Evolutionary conservation across 2,888 invertebrate species (phyloP), one percentile per base, ranked within the genome.

Genomic region (Phlogophora meticulosa): DNA sequence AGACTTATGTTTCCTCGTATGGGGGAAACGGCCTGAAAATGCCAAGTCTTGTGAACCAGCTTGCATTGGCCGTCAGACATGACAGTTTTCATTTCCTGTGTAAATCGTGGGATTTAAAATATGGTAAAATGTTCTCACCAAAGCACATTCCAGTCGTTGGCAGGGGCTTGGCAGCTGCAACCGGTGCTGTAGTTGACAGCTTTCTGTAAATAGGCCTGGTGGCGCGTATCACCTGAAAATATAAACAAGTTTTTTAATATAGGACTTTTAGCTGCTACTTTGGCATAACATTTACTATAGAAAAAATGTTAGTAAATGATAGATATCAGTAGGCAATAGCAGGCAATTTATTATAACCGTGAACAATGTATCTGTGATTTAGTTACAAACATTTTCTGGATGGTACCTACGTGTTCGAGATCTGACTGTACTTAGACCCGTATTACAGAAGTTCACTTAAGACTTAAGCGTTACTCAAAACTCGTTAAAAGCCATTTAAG

Each of bases 91-190:
- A 36, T 66, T 36, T 28, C 11, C 36, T 28, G 20, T 43, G 24
- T 49, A 28, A 48, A 42, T 62, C 11, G n/a, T 20, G 24, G 3
- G 46, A 7, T 13, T 22, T n/a, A 17, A 36, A 11, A 69, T 10
- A 24, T 24, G 7, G n/a, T 17, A 24, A 24, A 36, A 34, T 34
- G 20, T 42, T 69, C 75, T 80, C 86, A 95, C 95, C 95, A 87
- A 95, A 95, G 63, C 93, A 93, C 49, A 92, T 84, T 60, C 95
- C 95, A 62, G 94, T 93, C 5, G 89, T 72, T 1, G 93, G 93
- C 24, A 94, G 91, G 0, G 93, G 89, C 73, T 92, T 94, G n/a
- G 90, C 85, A 22, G 93, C 82, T 45, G 91, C 85, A 5, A 83
- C 82, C 2, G 92, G 69, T 1, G 90, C 81, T 7, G 93, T 84